phyloP scores from a whole-genome alignment of 2,113 vertebrate genomes.

The Indri indri region DNA sequence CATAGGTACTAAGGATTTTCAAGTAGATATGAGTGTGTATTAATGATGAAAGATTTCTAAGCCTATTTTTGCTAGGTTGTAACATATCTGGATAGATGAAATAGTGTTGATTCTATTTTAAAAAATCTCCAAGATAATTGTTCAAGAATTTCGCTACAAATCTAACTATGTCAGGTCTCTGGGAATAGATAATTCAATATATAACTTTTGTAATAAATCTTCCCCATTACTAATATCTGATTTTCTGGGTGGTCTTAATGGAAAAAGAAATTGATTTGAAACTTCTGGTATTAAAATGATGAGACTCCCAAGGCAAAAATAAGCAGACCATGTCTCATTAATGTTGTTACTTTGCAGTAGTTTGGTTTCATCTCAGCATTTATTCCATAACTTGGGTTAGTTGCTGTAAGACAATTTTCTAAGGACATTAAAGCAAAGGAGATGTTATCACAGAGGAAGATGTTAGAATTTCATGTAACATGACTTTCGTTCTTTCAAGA shows the following conservation, averaged over 20 bases:
- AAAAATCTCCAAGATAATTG: background rate
- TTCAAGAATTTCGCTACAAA: background rate
- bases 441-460: background rate
- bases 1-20: background rate
- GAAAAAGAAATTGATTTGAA: constrained; percentile 42
- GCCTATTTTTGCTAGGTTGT: background rate
- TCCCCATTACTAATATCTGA: background rate
- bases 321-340: background rate
- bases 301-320: background rate
- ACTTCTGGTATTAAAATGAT: background rate
- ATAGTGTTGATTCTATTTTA: background rate
- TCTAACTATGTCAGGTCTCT: background rate
- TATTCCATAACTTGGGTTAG: background rate
- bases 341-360: background rate
- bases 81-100: background rate
- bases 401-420: background rate
- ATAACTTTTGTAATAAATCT: background rate
- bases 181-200: background rate
- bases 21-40: background rate
- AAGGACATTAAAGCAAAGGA: background rate
- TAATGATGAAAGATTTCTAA: background rate
- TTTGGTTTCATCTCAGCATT: background rate
- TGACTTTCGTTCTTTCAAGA: background rate
- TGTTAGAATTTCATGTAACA: background rate
- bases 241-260: background rate